Conservation (phyloP, 2,113 vertebrate species). For the Gila orcuttii region DNA sequence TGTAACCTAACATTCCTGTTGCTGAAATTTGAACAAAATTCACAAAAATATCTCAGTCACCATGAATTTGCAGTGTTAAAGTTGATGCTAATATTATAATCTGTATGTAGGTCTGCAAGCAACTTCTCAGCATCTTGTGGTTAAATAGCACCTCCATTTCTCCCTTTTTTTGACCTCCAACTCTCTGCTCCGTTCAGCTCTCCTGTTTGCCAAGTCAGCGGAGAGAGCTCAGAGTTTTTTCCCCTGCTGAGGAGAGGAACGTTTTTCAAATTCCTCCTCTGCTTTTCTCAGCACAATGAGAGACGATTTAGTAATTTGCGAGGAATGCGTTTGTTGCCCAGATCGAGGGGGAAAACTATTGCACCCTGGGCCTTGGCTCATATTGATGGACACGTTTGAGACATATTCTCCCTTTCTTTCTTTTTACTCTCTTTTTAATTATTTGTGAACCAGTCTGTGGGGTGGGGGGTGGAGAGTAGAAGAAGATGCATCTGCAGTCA, state of each 20-base stretch:
- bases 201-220: slow-evolving; percentile 50
- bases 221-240: slow-evolving; percentile 39
- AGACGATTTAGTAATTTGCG: slow-evolving; percentile 62
- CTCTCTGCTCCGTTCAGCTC: slow-evolving; percentile 29
- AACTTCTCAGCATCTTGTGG: neutral
- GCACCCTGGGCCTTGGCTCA: slow-evolving; percentile 41
- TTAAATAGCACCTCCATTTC: neutral
- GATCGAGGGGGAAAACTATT: slow-evolving; percentile 36
- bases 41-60: slow-evolving; percentile 13
- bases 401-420: slow-evolving; percentile 44
- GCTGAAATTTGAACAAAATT: neutral
- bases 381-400: slow-evolving; percentile 40
- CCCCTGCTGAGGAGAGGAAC: slow-evolving; percentile 41
- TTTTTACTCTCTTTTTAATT: slow-evolving; percentile 34
- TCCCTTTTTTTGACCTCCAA: slow-evolving; percentile 16
- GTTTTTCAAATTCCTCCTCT: slow-evolving; percentile 54
- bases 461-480: neutral
- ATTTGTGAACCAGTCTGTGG: slow-evolving; percentile 24
- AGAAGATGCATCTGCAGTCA: slow-evolving; percentile 36
- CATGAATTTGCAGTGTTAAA: neutral
- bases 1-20: neutral
- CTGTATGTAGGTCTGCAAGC: slow-evolving; percentile 24
- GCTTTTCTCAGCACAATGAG: slow-evolving; percentile 50
- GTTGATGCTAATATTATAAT: slow-evolving; percentile 39
- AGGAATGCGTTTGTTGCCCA: slow-evolving; percentile 62